Base-by-base conservation (phyloP, 2,797 vertebrate species). In the Pantherophis alleghaniensis region DNA sequence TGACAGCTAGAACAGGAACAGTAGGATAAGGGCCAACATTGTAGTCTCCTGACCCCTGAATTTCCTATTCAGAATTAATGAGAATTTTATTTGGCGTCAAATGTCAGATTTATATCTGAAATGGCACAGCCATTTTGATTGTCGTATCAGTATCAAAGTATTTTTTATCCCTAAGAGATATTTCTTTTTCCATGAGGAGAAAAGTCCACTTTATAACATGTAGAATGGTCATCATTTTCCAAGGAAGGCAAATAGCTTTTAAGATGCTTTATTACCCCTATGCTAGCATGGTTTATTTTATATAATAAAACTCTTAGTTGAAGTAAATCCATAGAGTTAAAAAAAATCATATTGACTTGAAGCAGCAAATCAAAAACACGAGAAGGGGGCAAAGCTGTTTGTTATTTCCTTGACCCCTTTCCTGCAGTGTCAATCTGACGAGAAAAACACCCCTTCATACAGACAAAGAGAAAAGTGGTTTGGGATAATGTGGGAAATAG, bases 381-480 rank as follows among this genome's bases (percentile, higher is more conserved):
- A 42, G 88, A 95, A 95, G 69, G 92, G 28, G 47, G 94, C 93
- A 92, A 95, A 51, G 28, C 55, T 93, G 55, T 90, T 94, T 96
- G 92, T 94, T 96, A 94, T 96, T 94, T 96, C 28, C 90, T 92
- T 59, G 56, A 92, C 92, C 60, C 59, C 96, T 95, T 96, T 96
- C 92, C 95, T 96, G 37, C 51, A 2, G 7, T 90, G 92, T 96
- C 96, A 96, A n/a, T 95, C 93, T 94, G 91, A 95, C 69, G 95
- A 96, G 96, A 94, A 94, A 98, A 97, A 97, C 26, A 59, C 96
- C 96, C 95, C 95, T 94, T 94, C 94, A 96, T 97, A 96, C 98
- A 98, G 96, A 98, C 97, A 98, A 98, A 98, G 97, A 97, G 96
- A 96, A 96, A 96, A 96, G 90, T 96, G 95, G 95, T 88, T 97